Percentiles rank a stretch among this genome's conserved stretches.
These are phyloP conservation scores for Synergus umbraculus DNA, from an alignment of 2,888 invertebrate genomes.

Conservation along the genomic window DNA sequence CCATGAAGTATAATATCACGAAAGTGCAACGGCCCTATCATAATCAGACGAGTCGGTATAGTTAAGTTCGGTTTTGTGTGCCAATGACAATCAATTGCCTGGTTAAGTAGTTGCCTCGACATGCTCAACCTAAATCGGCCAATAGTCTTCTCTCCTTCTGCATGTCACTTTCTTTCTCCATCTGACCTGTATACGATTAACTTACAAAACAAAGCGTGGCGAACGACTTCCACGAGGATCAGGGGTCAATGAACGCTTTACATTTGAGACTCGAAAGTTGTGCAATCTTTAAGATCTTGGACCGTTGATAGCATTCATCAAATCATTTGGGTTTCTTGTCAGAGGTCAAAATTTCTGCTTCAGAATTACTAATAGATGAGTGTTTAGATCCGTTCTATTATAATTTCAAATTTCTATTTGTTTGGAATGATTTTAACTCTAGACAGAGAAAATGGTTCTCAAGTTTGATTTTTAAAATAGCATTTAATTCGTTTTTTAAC, in stretches of 20 bases:
- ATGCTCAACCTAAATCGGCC: constrained; percentile 65
- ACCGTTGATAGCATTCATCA: background rate
- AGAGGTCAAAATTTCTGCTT: background rate
- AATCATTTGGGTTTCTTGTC: background rate
- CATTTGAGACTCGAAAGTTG: constrained; percentile 45
- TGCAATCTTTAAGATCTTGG: constrained; percentile 17
- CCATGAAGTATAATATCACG: constrained; percentile 23
- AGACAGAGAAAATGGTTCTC: background rate
- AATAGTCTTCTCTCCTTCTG: constrained; percentile 58
- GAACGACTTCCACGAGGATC: constrained; percentile 55
- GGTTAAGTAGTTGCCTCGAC: constrained; percentile 64
- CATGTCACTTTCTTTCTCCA: background rate
- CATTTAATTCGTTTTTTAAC: constrained; percentile 16
- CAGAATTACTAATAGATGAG: no score
- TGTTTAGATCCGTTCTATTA: no score
- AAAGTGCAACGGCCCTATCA: constrained; percentile 49
- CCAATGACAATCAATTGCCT: constrained; percentile 70
- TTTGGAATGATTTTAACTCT: background rate
- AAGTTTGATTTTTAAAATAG: constrained; percentile 11
- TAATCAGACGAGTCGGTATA: constrained; percentile 57
- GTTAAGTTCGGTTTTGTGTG: constrained; percentile 61
- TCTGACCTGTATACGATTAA: constrained; percentile 67
- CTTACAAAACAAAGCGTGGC: constrained; percentile 63
- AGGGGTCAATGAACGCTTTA: constrained; percentile 61
- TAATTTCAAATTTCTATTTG: no score